A percentile compares a stretch with the other conserved stretches of the same genome.
These are phyloP conservation scores for Tanypteryx hageni DNA, from an alignment of 2,888 invertebrate genomes.

Conservation along the genomic window DNA sequence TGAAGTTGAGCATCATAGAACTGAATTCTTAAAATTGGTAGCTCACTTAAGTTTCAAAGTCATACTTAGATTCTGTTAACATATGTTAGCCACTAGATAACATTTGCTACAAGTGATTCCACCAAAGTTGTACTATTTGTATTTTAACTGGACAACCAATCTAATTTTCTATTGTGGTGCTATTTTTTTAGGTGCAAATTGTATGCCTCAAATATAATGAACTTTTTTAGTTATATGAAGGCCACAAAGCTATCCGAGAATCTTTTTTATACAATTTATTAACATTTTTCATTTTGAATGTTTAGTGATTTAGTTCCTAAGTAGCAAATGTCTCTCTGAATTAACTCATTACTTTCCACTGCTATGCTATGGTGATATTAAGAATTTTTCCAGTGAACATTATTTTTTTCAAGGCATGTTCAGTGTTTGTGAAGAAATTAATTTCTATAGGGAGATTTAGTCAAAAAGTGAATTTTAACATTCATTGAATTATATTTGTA, in stretches of 20 bases:
- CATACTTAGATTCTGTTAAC: too few relatives aligned
- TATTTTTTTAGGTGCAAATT: conserved; percentile 44
- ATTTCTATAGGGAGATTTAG: neutral
- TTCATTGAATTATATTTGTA: neutral
- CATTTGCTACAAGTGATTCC: neutral
- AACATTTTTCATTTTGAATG: neutral
- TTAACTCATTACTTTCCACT: neutral
- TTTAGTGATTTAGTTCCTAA: conserved; percentile 44
- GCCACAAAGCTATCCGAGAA: neutral
- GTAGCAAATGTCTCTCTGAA: neutral
- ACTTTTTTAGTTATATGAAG: conserved; percentile 20
- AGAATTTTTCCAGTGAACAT: neutral
- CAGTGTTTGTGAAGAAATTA: neutral
- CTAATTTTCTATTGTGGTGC: conserved; percentile 38
- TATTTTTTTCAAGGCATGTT: neutral
- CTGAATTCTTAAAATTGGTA: too few relatives aligned
- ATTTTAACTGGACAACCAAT: conserved; percentile 21
- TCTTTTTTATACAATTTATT: conserved; percentile 28
- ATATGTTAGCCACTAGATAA: neutral
- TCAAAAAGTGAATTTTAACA: neutral
- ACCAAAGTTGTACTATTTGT: conserved; percentile 51
- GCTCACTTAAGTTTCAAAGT: too few relatives aligned
- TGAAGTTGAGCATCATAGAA: neutral
- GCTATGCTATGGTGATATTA: neutral
- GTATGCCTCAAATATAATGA: neutral